Base-by-base conservation (phyloP, 2,797 vertebrate species). In the Falco rusticolus region DNA sequence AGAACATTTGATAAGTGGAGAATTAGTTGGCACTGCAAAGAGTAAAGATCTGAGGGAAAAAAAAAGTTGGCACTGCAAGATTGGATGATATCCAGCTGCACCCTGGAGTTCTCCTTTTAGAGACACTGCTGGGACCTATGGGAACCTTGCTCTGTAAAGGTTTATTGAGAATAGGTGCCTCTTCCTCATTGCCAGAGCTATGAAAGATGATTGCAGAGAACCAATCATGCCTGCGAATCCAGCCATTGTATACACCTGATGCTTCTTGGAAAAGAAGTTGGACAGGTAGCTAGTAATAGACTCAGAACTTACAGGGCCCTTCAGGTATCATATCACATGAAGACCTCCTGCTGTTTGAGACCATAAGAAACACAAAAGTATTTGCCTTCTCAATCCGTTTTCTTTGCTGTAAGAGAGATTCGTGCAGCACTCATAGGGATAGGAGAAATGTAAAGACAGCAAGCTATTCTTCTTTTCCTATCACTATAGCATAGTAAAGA, bases 361-460 rank as follows among this genome's bases (percentile, higher is more conserved):
- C 68, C 86, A 29, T 65, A 83, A 81, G 78, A 86, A 89, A 93
- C 78, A 95, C 78, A 87, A 94, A 97, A 92, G 94, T 92, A 83
- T 97, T 96, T 95, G 68, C 93, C 93, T 96, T 94, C 91, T 96
- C 93, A 92, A 81, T 94, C 68, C 78, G 7, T 89, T 93, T 88
- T 84, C 89, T 96, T 96, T 96, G 74, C 84, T 91, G 57, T 63
- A 68, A 91, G 86, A 87, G 70, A 83, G 84, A 94, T 90, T 90
- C 93, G 95, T 85, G 91, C 77, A 94, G 94, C 59, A 93, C 70
- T 93, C 54, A 53, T 71, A 93, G 79, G 25, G 61, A 77, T 22
- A 94, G 86, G 61, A 94, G 74, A 94, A 88, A 74, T 26, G 24
- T 65, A 92, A 95, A 91, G 82, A 70, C 18, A 97, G 51, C 61